Percentiles rank a stretch among this genome's conserved stretches.
These are phyloP conservation scores for Numenius arquata DNA, from an alignment of 2,113 vertebrate genomes.

Conservation along the genomic window DNA sequence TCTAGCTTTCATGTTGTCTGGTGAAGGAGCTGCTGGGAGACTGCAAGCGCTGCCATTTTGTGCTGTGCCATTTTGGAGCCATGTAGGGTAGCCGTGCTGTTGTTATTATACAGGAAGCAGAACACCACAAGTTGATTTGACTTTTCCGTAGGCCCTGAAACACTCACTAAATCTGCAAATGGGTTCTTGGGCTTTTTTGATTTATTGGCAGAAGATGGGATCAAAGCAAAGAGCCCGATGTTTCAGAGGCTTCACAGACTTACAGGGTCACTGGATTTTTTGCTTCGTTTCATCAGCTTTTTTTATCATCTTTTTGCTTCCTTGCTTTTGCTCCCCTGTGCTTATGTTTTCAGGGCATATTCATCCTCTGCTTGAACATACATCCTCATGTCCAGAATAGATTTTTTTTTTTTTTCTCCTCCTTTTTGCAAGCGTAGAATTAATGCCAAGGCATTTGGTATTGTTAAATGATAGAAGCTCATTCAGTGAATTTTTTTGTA, in stretches of 20 bases:
- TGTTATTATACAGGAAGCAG: neutral
- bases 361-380: neutral
- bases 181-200: neutral
- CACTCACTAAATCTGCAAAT: neutral
- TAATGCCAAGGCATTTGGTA: neutral
- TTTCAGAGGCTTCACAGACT: neutral
- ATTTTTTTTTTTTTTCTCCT: neutral
- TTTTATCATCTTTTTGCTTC: neutral
- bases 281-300: conserved; percentile 5
- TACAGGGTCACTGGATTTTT: conserved; percentile 1
- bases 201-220: neutral
- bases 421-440: conserved; percentile 25
- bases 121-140: neutral
- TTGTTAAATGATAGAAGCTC: neutral
- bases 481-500: neutral
- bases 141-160: conserved; percentile 3
- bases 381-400: conserved; percentile 1
- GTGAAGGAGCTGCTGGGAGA: neutral
- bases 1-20: conserved; percentile 9
- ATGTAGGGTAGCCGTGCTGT: neutral
- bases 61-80: neutral
- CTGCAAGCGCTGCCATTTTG: conserved; percentile 3
- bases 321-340: neutral
- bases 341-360: neutral
- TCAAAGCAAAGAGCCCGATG: neutral